Evolutionary conservation across 2,113 vertebrate species (phyloP).

Genomic region (Strix aluco): DNA sequence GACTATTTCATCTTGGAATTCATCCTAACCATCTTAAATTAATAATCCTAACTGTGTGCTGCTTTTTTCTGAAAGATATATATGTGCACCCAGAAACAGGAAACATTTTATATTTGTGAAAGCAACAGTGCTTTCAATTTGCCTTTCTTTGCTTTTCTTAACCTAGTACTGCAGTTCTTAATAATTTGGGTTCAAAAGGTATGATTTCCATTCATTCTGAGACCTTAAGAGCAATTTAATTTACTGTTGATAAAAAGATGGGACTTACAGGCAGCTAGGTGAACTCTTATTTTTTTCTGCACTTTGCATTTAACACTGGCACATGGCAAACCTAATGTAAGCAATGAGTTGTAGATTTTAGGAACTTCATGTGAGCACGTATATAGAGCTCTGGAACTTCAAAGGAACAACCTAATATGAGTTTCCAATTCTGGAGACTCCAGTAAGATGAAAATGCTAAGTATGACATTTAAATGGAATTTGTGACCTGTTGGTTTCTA

Average conservation of each 20-base stretch:
- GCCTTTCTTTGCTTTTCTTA: conserved; percentile 25
- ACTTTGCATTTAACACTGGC: neutral
- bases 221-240: neutral
- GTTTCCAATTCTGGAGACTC: neutral
- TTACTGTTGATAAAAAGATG: neutral
- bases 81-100: conserved; percentile 25
- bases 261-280: neutral
- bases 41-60: conserved; percentile 34
- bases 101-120: conserved; percentile 41
- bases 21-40: conserved; percentile 51
- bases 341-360: neutral
- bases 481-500: neutral
- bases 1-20: conserved; percentile 42
- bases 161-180: neutral
- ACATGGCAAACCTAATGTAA: neutral
- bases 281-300: neutral
- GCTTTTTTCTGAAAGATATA: conserved; percentile 20
- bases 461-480: neutral
- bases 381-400: neutral
- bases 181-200: neutral
- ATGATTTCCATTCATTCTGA: neutral
- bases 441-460: neutral
- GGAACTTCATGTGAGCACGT: neutral
- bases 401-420: neutral
- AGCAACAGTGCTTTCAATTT: conserved; percentile 27